phyloP scores from a whole-genome alignment of 1,140 invertebrate species.

The Caenorhabditis latens region DNA sequence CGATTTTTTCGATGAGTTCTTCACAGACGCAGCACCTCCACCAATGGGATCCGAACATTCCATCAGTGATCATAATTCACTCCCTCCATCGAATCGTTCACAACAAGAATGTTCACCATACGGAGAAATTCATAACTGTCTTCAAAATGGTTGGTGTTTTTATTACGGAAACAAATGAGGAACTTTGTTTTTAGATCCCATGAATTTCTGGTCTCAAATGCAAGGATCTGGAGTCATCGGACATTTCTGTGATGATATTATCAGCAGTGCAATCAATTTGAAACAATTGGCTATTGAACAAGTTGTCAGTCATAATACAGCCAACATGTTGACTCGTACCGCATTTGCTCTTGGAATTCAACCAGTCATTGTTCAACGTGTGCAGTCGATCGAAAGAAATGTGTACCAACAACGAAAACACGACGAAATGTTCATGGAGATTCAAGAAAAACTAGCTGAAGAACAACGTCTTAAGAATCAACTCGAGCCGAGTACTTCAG shows the following conservation, averaged over 20 bases:
- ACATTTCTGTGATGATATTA: conserved; percentile 48
- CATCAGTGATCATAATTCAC: neutral
- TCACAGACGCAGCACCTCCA: conserved; percentile 4
- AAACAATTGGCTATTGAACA: neutral
- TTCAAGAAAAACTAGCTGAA: neutral
- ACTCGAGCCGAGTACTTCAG: neutral
- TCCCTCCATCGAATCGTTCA: neutral
- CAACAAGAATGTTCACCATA: neutral
- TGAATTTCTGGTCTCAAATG: conserved; percentile 48
- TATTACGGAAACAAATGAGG: neutral
- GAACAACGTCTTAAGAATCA: conserved; percentile 29
- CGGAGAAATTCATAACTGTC: conserved; percentile 3
- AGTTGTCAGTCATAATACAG: neutral
- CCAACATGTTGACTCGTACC: conserved; percentile 32
- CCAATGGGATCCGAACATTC: neutral
- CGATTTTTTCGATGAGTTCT: conserved; percentile 46
- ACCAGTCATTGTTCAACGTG: conserved; percentile 39
- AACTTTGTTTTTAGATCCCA: neutral
- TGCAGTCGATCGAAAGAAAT: conserved; percentile 34
- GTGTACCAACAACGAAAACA: conserved; percentile 36
- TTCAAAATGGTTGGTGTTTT: neutral
- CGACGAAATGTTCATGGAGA: conserved; percentile 30
- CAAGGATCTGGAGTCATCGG: conserved; percentile 13
- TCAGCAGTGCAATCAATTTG: conserved; percentile 27
- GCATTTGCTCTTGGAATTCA: conserved; percentile 32